A percentile compares a stretch with the other conserved stretches of the same genome.
Conservation (phyloP, 92 coral and sea anemone species). For the Zoanthus sansibaricus region DNA sequence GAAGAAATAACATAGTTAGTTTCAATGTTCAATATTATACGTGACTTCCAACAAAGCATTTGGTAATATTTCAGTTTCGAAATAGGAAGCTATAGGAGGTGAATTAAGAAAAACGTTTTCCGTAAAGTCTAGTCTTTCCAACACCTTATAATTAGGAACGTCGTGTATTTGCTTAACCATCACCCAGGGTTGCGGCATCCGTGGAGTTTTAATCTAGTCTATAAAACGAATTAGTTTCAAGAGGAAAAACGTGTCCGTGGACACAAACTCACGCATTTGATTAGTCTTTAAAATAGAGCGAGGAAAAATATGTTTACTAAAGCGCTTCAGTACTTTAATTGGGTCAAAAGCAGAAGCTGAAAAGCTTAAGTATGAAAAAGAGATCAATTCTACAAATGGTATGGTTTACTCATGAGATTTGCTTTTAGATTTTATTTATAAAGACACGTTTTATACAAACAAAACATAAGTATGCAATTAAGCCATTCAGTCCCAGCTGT, state of each 20-base stretch:
- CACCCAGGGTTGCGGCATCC: constrained; percentile 16
- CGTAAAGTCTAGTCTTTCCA: not conserved
- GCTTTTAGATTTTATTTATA: no score
- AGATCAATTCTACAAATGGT: constrained; percentile 4
- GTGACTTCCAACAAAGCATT: not conserved
- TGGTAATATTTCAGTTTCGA: not conserved
- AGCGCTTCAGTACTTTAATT: not conserved
- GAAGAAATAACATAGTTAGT: not conserved
- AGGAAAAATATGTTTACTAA: not conserved
- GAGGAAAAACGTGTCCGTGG: not conserved
- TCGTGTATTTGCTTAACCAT: no score
- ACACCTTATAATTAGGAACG: no score
- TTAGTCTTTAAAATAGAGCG: not conserved
- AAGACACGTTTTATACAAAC: no score
- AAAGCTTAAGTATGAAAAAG: not conserved
- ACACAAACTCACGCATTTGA: not conserved
- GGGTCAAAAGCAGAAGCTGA: not conserved
- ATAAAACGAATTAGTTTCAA: not conserved
- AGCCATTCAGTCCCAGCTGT: no score
- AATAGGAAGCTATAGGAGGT: not conserved
- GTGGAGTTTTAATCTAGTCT: constrained; percentile 16
- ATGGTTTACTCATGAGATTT: not conserved
- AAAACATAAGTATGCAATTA: no score
- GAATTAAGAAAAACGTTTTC: not conserved
- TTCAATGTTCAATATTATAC: not conserved